Base-by-base conservation (phyloP, 2,113 vertebrate genomes). In the Menidia beryllina region DNA sequence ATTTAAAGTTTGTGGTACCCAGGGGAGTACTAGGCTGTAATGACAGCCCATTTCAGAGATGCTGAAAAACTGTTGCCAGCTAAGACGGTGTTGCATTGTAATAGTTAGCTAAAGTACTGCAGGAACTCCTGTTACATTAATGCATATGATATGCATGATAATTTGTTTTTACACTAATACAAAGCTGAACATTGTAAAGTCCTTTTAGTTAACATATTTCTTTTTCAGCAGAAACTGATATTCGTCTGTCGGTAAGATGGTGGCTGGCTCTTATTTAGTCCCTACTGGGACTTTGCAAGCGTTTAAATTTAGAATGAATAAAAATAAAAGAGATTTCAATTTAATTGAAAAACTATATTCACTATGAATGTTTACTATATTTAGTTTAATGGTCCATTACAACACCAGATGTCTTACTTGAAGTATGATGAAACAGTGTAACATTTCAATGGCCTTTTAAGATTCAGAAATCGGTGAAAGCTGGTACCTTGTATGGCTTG, bases 1-100 rank as follows among this genome's bases (percentile, higher is more conserved):
- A 97, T 96, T 96, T 95, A 96, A 97, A 97, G 95, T 97, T 96
- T 97, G 95, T 93, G 93, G 91, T 87, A 90, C 95, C 93, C 94
- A 84, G 83, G 95, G 95, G 96, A 96, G 94, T 86, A 90, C 93
- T 96, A 88, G 66, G 78, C 83, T 92, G 91, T 94, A 94, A 94
- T 70, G 94, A 94, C 91, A 90, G 93, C 91, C 92, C 91, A 89
- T 95, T 95, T 93, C 90, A 87, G 86, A 92, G 91, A 92, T 95
- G 91, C 93, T 89, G 92, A 93, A 93, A 93, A 95, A 94, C 82
- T 93, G 84, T 75, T 71, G 69, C 36, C 77, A 62, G 71, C 75
- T 50, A 77, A 71, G 64, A 39, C 59, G 7, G 66, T 83, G 90
- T 87, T 88, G 87, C 91, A 91, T 86, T 92, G 87, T 93, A 53